Conservation (phyloP, 2,888 invertebrate species). For the Trissoscelio sp. region DNA sequence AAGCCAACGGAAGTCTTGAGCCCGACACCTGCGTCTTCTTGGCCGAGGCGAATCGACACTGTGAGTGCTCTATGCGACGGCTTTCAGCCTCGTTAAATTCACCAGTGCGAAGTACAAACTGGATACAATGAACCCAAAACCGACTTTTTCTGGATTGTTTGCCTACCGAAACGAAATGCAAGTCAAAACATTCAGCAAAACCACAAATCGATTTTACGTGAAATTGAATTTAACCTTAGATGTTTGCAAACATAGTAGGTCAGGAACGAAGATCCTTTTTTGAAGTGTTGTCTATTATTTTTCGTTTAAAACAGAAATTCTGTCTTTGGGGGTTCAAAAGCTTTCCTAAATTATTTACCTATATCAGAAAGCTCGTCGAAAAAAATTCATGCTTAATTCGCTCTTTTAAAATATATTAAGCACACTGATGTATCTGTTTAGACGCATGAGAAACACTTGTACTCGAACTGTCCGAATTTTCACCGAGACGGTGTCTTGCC, state of each 20-base stretch:
- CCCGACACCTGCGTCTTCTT: constrained; percentile 70
- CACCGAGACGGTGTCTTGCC: too few species aligned
- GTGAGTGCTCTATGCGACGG: constrained; percentile 62
- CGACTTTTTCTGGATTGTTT: constrained; percentile 51
- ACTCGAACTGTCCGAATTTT: too few species aligned
- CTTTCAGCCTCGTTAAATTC: constrained; percentile 44
- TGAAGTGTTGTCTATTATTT: too few species aligned
- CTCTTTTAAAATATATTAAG: too few species aligned
- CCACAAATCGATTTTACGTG: constrained; percentile 53
- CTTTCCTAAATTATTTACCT: too few species aligned
- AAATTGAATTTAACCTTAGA: not conserved
- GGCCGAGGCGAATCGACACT: constrained; percentile 70
- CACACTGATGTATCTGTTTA: too few species aligned
- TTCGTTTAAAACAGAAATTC: too few species aligned
- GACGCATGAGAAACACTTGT: too few species aligned
- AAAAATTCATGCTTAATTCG: too few species aligned
- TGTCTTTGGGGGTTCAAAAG: too few species aligned
- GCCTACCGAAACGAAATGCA: constrained; percentile 38
- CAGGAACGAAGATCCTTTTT: not conserved
- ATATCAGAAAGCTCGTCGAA: too few species aligned
- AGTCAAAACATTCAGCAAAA: constrained; percentile 37
- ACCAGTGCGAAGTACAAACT: constrained; percentile 15
- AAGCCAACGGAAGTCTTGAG: constrained; percentile 69
- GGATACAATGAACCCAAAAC: constrained; percentile 37
- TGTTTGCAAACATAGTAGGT: constrained; percentile 23